phyloP scores from a whole-genome alignment of 2,797 vertebrate genomes.

The Corythornis leucogaster region DNA sequence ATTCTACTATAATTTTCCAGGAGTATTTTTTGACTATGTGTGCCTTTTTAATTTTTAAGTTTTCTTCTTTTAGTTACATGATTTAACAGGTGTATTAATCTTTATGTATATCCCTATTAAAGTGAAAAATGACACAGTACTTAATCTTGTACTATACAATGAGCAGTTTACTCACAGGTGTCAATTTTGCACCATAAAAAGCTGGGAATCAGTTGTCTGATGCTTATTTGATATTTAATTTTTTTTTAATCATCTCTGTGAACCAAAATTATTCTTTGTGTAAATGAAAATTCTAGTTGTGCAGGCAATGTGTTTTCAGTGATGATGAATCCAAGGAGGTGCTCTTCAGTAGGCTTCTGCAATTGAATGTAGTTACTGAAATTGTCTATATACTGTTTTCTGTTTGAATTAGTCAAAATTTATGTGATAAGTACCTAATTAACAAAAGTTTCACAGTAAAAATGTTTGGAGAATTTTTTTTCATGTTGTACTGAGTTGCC shows the following conservation, averaged over 20 bases:
- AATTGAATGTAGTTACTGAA: neutral
- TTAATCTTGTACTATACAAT: neutral
- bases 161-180: neutral
- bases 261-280: neutral
- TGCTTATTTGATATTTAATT: neutral
- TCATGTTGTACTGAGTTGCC: rapidly evolving
- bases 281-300: neutral
- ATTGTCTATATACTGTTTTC: rapidly evolving
- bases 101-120: neutral
- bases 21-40: neutral
- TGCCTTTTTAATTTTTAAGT: neutral
- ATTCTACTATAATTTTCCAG: neutral
- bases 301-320: neutral
- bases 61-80: neutral
- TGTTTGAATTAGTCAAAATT: neutral
- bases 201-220: neutral
- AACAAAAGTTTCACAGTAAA: neutral
- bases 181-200: neutral
- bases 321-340: neutral
- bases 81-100: neutral
- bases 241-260: neutral
- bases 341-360: neutral
- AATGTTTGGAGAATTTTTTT: neutral
- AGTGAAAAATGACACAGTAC: neutral
- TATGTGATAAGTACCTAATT: neutral